Base-by-base conservation (phyloP, 2,797 vertebrate species). In the Anisognathus igniventris region DNA sequence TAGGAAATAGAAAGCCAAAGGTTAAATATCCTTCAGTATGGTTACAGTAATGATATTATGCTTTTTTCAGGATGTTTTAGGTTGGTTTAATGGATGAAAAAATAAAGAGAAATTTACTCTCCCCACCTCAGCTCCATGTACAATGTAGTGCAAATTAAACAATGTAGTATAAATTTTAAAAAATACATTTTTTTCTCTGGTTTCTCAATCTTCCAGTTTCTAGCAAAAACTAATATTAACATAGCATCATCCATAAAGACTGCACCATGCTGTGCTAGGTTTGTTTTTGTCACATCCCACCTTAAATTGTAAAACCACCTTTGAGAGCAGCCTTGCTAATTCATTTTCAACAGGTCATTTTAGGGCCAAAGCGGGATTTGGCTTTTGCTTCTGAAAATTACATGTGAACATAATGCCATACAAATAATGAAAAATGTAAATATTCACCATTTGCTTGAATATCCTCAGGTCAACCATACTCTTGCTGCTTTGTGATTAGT, bases 401-500 rank as follows among this genome's bases (percentile, higher is more conserved):
- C 37, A 40, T 44, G 56, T 93, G 53, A 93, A 76, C 48, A 75
- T 68, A 95, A 86, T 27, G 21, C 64, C 83, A 67, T 53, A 78
- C 53, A 90, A 95, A 91, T 72, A 90, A 88, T 65, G 42, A 78
- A 89, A 94, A 93, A 75, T 81, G 21, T 68, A 93, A 92, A 65
- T 72, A 77, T 79, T 90, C 82, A 45, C 47, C 66, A 78, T 81
- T 95, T 91, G 51, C 85, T 85, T 66, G 85, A 95, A 89, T 92
- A 92, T 91, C 87, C 78, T 82, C 70, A 95, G 91, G 84, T 93
- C 86, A 95, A 83, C 75, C 50, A 93, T 83, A 94, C 62, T 77
- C 90, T 92, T 87, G 50, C 92, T 93, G 84, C 66, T 93, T 50
- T 88, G 58, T 75, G 89, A 89, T 95, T 96, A 94, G 87, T 80